Percentiles rank a stretch among this genome's conserved stretches.
phyloP scores from a whole-genome alignment of 1,140 invertebrate genomes.

The Trinorchestia longiramus region DNA sequence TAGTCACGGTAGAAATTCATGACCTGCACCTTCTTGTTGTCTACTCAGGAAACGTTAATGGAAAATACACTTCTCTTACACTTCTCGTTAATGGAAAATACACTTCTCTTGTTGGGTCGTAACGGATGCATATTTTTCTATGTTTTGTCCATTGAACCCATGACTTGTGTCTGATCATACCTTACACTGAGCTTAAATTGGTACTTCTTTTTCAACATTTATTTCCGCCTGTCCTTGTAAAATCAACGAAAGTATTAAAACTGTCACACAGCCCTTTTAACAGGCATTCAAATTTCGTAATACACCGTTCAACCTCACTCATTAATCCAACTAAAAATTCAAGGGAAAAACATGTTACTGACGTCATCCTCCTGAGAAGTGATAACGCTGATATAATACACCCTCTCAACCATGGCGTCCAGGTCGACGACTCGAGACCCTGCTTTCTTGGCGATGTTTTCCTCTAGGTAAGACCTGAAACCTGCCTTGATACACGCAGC shows the following conservation, averaged over 20 bases:
- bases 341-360: background rate
- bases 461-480: background rate
- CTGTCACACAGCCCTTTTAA: background rate
- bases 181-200: background rate
- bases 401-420: constrained; percentile 6
- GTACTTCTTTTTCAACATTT: background rate
- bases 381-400: background rate
- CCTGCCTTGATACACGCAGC: constrained; percentile 10
- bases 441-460: constrained; percentile 27
- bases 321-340: background rate
- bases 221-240: background rate
- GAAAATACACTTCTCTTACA: too few relatives aligned
- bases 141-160: too few relatives aligned
- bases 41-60: too few relatives aligned
- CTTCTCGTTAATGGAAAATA: too few relatives aligned
- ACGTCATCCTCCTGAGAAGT: background rate
- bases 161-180: too few relatives aligned
- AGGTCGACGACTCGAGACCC: background rate
- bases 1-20: too few relatives aligned
- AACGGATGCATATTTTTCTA: too few relatives aligned
- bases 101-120: too few relatives aligned
- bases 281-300: background rate
- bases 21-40: too few relatives aligned
- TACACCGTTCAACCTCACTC: background rate
- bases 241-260: background rate